These are phyloP conservation scores for Watsonalla cultraria DNA, from an alignment of 2,888 invertebrate species.

Conservation along the genomic window DNA sequence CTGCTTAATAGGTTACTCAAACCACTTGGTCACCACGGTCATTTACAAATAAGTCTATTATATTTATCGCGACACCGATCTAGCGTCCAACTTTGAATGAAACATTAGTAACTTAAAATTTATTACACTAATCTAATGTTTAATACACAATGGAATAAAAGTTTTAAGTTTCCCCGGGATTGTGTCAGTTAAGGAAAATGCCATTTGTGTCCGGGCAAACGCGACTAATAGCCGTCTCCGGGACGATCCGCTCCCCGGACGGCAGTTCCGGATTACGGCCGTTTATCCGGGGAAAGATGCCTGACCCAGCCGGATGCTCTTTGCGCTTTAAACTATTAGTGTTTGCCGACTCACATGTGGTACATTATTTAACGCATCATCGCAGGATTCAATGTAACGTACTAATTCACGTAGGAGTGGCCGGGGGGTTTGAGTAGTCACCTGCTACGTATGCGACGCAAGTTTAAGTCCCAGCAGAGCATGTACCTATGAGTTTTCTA, in stretches of 20 bases:
- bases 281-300: not conserved
- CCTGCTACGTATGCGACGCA: too few species aligned
- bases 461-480: too few species aligned
- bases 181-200: constrained; percentile 24
- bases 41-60: not conserved
- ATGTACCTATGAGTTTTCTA: too few species aligned
- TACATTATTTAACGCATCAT: not conserved
- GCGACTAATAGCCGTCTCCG: constrained; percentile 20
- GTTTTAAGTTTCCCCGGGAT: constrained; percentile 10
- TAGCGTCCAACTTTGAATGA: not conserved
- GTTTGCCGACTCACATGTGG: not conserved
- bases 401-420: too few species aligned
- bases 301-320: not conserved
- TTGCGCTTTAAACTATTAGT: constrained; percentile 1
- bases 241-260: not conserved
- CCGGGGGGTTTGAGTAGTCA: too few species aligned
- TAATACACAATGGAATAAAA: constrained; percentile 1
- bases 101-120: not conserved
- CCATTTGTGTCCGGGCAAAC: constrained; percentile 19
- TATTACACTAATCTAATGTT: not conserved
- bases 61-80: not conserved
- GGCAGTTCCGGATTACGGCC: constrained; percentile 15
- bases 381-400: too few species aligned
- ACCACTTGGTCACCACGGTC: too few species aligned
- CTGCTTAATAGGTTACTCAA: too few species aligned